phyloP scores from a whole-genome alignment of 2,888 invertebrate genomes.

The Nomada ruficornis region DNA sequence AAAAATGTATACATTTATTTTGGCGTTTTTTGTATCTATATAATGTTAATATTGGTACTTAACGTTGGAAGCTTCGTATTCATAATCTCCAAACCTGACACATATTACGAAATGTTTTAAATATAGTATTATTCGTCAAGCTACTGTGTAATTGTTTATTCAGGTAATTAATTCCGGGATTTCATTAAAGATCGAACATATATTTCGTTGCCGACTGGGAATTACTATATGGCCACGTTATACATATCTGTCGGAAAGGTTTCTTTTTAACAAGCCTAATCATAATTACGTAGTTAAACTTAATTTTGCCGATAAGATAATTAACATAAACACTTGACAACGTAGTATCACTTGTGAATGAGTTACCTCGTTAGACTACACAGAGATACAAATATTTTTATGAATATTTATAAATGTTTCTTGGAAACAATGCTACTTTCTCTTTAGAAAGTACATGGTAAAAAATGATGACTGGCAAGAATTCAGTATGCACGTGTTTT shows the following conservation, averaged over 20 bases:
- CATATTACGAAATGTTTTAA: no score
- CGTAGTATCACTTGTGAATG: constrained; percentile 21
- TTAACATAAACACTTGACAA: constrained; percentile 12
- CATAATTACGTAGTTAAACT: not conserved
- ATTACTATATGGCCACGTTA: constrained; percentile 91
- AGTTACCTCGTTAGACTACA: not conserved
- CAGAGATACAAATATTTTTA: no score
- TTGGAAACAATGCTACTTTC: no score
- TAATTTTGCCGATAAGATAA: not conserved
- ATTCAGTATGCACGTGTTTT: not conserved
- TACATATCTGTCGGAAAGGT: constrained; percentile 79
- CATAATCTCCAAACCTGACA: no score
- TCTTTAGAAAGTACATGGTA: not conserved
- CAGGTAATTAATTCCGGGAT: not conserved
- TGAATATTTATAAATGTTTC: no score
- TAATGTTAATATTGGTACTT: no score
- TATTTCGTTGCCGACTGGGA: constrained; percentile 92
- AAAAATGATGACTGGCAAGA: not conserved
- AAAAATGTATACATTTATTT: no score
- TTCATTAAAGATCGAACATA: constrained; percentile 90
- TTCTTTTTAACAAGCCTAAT: not conserved
- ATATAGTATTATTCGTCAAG: no score
- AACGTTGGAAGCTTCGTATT: no score
- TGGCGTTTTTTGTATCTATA: no score
- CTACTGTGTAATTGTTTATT: no score